phyloP scores from a whole-genome alignment of 2,888 invertebrate species.

The Nephrocerus scutellatus region DNA sequence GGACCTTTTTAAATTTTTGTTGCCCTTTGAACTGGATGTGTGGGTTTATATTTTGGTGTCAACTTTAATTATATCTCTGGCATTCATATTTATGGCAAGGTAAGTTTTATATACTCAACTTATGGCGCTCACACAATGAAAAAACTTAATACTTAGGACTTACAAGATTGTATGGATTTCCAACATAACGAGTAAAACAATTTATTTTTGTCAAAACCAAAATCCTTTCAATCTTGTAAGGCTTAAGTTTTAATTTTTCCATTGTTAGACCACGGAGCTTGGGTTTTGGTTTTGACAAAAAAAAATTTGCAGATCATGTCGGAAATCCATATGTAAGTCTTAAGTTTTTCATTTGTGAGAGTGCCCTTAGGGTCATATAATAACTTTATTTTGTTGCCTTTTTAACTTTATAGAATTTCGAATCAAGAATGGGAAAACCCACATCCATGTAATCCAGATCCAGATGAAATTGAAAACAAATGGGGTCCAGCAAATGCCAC shows the following conservation, averaged over 20 bases:
- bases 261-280: too few relatives aligned
- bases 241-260: too few relatives aligned
- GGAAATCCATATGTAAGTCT: too few relatives aligned
- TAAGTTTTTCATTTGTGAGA: too few relatives aligned
- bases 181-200: neutral
- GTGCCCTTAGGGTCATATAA: too few relatives aligned
- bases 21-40: constrained; percentile 76
- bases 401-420: constrained; percentile 64
- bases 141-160: too few relatives aligned
- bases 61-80: constrained; percentile 70
- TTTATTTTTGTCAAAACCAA: too few relatives aligned
- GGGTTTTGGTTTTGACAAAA: too few relatives aligned
- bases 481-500: constrained; percentile 82
- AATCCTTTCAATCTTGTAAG: too few relatives aligned
- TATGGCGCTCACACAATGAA: neutral
- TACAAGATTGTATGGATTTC: too few relatives aligned
- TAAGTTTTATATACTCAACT: constrained; percentile 30
- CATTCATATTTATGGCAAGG: constrained; percentile 73
- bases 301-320: constrained; percentile 58
- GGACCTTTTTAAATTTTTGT: constrained; percentile 79
- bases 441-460: constrained; percentile 80
- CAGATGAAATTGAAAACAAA: constrained; percentile 81
- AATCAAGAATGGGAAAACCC: constrained; percentile 92
- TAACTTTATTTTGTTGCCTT: too few relatives aligned
- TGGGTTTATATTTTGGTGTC: constrained; percentile 87